phyloP scores from a whole-genome alignment of 2,888 invertebrate species.

The Opisthograptis luteolata region DNA sequence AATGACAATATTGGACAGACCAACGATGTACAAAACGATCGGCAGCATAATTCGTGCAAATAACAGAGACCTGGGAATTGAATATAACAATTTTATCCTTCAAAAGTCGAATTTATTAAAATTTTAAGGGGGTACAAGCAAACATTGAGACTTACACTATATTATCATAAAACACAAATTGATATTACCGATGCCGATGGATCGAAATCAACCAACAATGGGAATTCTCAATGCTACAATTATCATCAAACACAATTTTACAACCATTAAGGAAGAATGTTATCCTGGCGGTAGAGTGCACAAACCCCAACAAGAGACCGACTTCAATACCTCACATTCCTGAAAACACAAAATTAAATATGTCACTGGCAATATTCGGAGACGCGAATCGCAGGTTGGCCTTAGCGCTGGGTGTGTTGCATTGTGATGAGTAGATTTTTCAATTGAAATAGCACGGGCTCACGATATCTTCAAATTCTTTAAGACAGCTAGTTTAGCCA shows the following conservation, averaged over 20 bases:
- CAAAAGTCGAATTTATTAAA: conserved; percentile 59
- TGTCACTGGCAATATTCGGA: conserved; percentile 27
- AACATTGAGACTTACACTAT: conserved; percentile 66
- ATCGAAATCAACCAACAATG: conserved; percentile 54
- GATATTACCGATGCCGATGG: conserved; percentile 51
- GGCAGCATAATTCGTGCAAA: conserved; percentile 6
- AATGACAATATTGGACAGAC: conserved; percentile 1
- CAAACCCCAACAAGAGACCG: conserved; percentile 66
- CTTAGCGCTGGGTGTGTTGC: conserved; percentile 30
- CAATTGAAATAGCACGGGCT: conserved; percentile 28
- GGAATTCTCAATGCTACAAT: conserved; percentile 42
- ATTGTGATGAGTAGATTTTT: conserved; percentile 51
- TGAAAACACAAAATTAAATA: conserved; percentile 70
- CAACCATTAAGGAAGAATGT: conserved; percentile 51
- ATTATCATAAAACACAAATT: conserved; percentile 62
- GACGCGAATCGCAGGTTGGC: conserved; percentile 17
- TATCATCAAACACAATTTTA: conserved; percentile 36
- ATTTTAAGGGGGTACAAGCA: conserved; percentile 59
- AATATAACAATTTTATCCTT: conserved; percentile 38
- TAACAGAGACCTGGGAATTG: conserved; percentile 16
- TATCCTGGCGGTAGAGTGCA: conserved; percentile 59
- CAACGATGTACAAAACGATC: conserved; percentile 11
- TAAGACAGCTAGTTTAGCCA: conserved; percentile 18
- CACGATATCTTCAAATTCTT: conserved; percentile 14
- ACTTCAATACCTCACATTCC: conserved; percentile 66